A percentile compares a stretch with the other conserved stretches of the same genome.
Evolutionary conservation across 1,140 invertebrate genomes (phyloP).

Genomic region (Pseudomyrmex sp.): DNA sequence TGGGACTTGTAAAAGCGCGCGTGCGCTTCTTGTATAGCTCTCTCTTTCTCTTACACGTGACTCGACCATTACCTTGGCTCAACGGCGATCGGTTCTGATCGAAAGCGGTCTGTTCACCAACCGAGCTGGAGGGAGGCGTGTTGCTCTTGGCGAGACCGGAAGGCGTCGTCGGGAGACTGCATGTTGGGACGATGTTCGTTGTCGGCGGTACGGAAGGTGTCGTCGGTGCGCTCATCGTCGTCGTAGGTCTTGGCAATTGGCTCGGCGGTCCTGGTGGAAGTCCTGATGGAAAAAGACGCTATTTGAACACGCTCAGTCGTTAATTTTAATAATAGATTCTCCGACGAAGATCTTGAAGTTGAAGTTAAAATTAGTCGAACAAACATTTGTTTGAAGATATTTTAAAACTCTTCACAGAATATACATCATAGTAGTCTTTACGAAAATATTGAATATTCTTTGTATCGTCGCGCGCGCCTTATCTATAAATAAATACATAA

Average conservation of each 20-base stretch:
- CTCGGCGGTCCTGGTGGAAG: slow-evolving; percentile 76
- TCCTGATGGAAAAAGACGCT: slow-evolving; percentile 65
- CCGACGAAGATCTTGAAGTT: not conserved
- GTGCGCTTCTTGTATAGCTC: too few species aligned
- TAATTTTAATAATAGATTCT: slow-evolving; percentile 27
- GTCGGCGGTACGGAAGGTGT: slow-evolving; percentile 77
- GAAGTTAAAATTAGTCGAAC: too few species aligned
- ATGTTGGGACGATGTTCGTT: slow-evolving; percentile 64
- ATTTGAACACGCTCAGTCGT: not conserved
- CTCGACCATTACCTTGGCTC: slow-evolving; percentile 68
- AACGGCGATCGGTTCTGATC: slow-evolving; percentile 70
- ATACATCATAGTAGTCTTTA: not conserved
- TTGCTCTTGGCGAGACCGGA: slow-evolving; percentile 55
- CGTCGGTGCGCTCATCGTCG: slow-evolving; percentile 81
- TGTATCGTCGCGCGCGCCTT: too few species aligned
- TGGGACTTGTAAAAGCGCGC: not conserved
- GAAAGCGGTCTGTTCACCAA: slow-evolving; percentile 61
- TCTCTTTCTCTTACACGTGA: not conserved
- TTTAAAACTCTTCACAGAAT: not conserved
- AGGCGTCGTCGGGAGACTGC: slow-evolving; percentile 79
- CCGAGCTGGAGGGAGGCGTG: slow-evolving; percentile 58
- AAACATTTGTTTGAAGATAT: too few species aligned
- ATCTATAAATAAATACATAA: too few species aligned
- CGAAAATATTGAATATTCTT: too few species aligned
- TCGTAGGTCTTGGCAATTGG: slow-evolving; percentile 77